phyloP scores from a whole-genome alignment of 2,113 vertebrate species.

The Sorex fumeus region DNA sequence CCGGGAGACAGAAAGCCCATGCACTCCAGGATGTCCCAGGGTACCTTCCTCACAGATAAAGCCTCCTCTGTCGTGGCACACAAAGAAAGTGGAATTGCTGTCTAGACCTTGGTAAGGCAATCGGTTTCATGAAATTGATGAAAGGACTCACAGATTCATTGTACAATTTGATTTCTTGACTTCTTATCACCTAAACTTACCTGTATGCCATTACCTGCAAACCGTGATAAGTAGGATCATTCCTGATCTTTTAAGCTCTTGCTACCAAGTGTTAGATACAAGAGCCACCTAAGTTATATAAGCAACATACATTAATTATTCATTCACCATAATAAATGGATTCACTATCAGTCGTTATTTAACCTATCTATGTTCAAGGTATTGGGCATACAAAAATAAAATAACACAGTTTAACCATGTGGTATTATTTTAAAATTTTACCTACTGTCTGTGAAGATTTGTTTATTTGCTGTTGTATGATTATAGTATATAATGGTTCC shows the following conservation, averaged over 20 bases:
- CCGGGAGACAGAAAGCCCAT: background rate
- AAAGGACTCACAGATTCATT: background rate
- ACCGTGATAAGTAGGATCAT: background rate
- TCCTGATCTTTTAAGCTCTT: constrained; percentile 4
- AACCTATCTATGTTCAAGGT: background rate
- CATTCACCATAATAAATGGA: background rate
- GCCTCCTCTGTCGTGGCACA: background rate
- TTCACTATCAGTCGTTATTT: background rate
- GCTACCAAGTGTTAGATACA: background rate
- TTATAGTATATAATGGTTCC: constrained; percentile 28
- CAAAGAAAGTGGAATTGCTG: background rate
- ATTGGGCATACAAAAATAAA: background rate
- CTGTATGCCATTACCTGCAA: background rate
- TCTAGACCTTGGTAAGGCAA: background rate
- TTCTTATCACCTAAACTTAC: constrained; percentile 12
- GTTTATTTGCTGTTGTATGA: background rate
- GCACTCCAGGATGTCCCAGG: background rate
- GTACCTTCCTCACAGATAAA: background rate
- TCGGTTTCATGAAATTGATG: background rate
- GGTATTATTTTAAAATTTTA: constrained; percentile 29
- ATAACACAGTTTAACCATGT: background rate
- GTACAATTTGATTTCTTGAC: background rate
- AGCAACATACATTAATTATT: constrained; percentile 4
- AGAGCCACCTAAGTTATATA: background rate
- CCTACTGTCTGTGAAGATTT: background rate